Evolutionary conservation across 1,140 invertebrate species (phyloP), one percentile per base, ranked within the genome.

Genomic region (Meloidogyne hapla): DNA sequence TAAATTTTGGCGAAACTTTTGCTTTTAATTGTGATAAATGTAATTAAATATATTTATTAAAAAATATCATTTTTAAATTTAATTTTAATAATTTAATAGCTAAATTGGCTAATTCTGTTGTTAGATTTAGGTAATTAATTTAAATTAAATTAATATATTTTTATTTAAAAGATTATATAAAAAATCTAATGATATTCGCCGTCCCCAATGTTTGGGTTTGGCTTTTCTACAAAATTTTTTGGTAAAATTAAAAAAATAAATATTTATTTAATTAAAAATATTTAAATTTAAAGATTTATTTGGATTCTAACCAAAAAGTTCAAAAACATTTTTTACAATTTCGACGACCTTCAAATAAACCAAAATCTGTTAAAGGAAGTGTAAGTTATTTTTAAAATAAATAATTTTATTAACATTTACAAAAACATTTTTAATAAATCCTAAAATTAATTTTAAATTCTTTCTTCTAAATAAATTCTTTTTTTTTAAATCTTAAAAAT

Each of bases 1-100:
- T 75, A n/a, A 18, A 75, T 61, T 70, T 75, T 56, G 38, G n/a
- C 0, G 63, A 75, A 28, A 75, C 74, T 18, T 75, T 75, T 62
- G 74, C 38, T n/a, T 75, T 75, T 73, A 56, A 38, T 33, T 25
- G 28, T 21, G 13, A 18, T n/a, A 28, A 56, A 67, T 56, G 74
- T 75, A 12, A 18, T 28, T 74, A 33, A 23, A n/a, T 56, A 21
- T 74, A 45, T 9, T 23, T 26, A 28, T 23, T 15, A 10, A 18
- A 15, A 15, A 8, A 13, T 71, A 28, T n/a, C 21, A n/a, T 25
- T 26, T 33, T 56, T n/a, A n/a, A n/a, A n/a, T n/a, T n/a, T n/a
- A n/a, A n/a, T n/a, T n/a, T n/a, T n/a, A n/a, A n/a, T n/a, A n/a
- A 23, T 23, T 45, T 72, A 33, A 4, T 45, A 75, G 74, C 21